Percentiles rank a stretch among this genome's conserved stretches.
phyloP scores from a whole-genome alignment of 2,113 vertebrate genomes.

The Australoheros scitulus region DNA sequence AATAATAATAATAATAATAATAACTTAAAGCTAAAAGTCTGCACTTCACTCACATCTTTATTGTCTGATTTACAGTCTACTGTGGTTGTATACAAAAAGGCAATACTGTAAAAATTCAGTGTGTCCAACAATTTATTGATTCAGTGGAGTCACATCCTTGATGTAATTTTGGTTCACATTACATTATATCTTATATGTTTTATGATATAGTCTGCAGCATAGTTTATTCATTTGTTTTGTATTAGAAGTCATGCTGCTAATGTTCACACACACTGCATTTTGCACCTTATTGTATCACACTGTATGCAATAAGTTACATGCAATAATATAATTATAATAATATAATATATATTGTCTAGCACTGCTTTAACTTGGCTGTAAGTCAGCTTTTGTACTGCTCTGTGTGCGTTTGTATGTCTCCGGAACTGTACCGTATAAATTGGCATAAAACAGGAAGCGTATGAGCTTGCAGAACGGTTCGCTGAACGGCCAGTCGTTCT shows the following conservation, averaged over 20 bases:
- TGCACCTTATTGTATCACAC: background rate
- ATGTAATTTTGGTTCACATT: no score
- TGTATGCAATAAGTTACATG: background rate
- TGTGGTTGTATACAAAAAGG: no score
- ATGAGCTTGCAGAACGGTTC: constrained; percentile 90
- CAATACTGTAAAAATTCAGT: no score
- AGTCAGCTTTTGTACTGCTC: background rate
- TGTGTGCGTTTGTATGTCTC: background rate
- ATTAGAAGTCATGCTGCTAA: background rate
- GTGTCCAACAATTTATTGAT: no score
- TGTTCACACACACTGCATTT: background rate
- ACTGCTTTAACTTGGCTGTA: background rate
- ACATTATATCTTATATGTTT: no score
- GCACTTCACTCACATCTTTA: no score
- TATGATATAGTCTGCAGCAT: no score
- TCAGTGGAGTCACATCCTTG: no score
- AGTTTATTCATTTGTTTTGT: no score
- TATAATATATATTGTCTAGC: background rate
- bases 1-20: no score
- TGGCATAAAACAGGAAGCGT: constrained; percentile 96
- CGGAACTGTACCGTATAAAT: constrained; percentile 87
- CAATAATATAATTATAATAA: background rate
- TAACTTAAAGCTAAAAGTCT: no score
- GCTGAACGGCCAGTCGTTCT: constrained; percentile 94
- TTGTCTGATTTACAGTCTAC: no score